Evolutionary conservation across 1,140 invertebrate genomes (phyloP).

Genomic region (Ptiloglossa arizonensis): DNA sequence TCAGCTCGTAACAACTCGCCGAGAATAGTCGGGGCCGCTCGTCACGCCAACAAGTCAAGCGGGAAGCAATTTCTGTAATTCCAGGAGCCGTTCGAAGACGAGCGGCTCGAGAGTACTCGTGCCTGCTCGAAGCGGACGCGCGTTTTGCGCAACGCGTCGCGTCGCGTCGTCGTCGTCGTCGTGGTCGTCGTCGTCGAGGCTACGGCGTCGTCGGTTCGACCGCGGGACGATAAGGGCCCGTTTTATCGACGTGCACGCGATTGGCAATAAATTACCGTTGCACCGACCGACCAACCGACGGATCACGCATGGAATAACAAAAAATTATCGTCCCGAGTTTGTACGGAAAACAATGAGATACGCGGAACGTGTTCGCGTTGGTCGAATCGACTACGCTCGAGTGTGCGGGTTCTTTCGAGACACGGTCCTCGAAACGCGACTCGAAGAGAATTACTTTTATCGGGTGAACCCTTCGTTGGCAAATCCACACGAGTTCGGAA

Average conservation of each 20-base stretch:
- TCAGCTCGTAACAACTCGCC: slow-evolving; percentile 37
- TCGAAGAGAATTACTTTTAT: too few relatives aligned
- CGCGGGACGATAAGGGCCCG: slow-evolving; percentile 28
- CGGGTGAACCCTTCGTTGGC: too few relatives aligned
- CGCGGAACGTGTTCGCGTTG: too few relatives aligned
- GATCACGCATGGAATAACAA: slow-evolving; percentile 7
- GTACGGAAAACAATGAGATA: slow-evolving; percentile 26
- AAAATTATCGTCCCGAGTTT: slow-evolving; percentile 7
- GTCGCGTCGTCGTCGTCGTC: neutral
- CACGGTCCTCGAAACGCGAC: too few relatives aligned
- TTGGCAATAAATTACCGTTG: slow-evolving; percentile 27
- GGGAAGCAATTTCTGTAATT: slow-evolving; percentile 63
- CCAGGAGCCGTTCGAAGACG: slow-evolving; percentile 43
- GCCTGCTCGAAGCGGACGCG: slow-evolving; percentile 7
- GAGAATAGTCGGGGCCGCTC: slow-evolving; percentile 36
- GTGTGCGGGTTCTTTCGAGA: too few relatives aligned
- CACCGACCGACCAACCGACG: neutral
- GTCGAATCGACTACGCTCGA: too few relatives aligned
- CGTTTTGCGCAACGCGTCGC: slow-evolving; percentile 37
- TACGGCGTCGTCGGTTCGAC: neutral
- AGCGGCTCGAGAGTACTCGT: neutral
- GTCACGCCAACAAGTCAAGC: slow-evolving; percentile 60
- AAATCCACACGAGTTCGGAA: too few relatives aligned
- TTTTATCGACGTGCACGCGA: slow-evolving; percentile 36
- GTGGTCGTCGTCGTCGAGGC: too few relatives aligned